Evolutionary conservation across 1,140 invertebrate species (phyloP).

Genomic region (Andrena cerasifolii): DNA sequence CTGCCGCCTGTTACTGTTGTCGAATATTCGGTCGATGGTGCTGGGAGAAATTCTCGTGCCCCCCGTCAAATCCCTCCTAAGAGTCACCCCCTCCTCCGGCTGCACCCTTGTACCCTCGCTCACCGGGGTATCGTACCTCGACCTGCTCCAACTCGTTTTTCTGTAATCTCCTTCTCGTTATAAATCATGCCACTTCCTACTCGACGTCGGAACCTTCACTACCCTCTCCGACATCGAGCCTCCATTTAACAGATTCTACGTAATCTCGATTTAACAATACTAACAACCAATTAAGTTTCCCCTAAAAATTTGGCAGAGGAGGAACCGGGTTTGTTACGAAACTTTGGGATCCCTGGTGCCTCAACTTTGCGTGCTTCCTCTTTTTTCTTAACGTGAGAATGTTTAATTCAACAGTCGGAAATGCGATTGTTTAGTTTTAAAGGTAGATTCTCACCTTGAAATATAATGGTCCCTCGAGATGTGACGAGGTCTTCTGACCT

Average conservation of each 20-base stretch:
- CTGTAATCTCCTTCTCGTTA: conserved; percentile 73
- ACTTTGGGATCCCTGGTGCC: too few species aligned
- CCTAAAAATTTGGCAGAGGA: not conserved
- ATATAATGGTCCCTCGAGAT: conserved; percentile 79
- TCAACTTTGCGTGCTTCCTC: not conserved
- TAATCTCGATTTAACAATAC: too few species aligned
- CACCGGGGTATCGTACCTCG: conserved; percentile 64
- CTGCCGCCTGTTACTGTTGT: conserved; percentile 91
- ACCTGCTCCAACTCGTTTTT: conserved; percentile 74
- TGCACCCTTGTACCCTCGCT: conserved; percentile 65
- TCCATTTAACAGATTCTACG: not conserved
- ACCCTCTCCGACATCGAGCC: not conserved
- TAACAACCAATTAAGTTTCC: not conserved
- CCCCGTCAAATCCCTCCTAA: conserved; percentile 76
- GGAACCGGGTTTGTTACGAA: too few species aligned
- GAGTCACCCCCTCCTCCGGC: conserved; percentile 74
- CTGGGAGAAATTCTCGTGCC: conserved; percentile 86
- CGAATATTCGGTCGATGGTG: conserved; percentile 87
- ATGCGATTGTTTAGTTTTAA: not conserved
- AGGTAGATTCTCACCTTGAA: conserved; percentile 68
- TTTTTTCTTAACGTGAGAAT: not conserved
- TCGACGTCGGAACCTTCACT: conserved; percentile 11
- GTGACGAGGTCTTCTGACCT: conserved; percentile 70
- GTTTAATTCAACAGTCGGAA: too few species aligned
- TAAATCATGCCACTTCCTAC: conserved; percentile 38